Conservation (phyloP, 2,113 vertebrate species). For the Oncorhynchus kisutch region DNA sequence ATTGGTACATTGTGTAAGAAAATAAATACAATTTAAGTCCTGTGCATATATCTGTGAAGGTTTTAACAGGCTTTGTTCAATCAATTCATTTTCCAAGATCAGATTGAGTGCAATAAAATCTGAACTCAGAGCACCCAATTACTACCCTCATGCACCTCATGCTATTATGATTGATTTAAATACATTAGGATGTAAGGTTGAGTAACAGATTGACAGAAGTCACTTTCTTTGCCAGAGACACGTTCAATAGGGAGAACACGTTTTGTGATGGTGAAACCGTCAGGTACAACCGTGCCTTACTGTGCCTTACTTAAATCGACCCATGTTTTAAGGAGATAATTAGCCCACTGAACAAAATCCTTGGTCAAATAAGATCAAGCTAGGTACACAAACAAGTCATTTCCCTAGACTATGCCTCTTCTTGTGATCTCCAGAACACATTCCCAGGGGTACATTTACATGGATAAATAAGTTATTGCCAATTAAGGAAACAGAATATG, state of each 20-base stretch:
- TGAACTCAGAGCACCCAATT: no score
- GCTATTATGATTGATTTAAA: background rate
- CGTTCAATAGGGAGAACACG: no score
- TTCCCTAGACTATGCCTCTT: background rate
- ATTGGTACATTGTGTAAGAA: no score
- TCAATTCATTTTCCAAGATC: background rate
- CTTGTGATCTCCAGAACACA: background rate
- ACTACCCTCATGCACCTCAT: conserved; percentile 8
- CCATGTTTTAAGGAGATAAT: background rate
- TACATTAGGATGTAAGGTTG: background rate
- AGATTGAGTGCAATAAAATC: background rate
- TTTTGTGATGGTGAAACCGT: background rate
- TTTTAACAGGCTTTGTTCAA: background rate
- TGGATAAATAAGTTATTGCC: background rate
- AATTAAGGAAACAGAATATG: background rate
- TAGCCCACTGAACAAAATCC: background rate
- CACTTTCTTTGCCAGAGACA: background rate
- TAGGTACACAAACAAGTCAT: background rate
- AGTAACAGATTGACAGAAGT: background rate
- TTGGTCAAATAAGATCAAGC: background rate
- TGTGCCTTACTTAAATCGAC: no score
- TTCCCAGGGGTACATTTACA: background rate
- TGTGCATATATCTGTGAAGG: background rate
- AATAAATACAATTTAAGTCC: no score
- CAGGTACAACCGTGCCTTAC: no score